Base-by-base conservation (phyloP, 2,113 vertebrate species). In the Rhabdornis inornatus region DNA sequence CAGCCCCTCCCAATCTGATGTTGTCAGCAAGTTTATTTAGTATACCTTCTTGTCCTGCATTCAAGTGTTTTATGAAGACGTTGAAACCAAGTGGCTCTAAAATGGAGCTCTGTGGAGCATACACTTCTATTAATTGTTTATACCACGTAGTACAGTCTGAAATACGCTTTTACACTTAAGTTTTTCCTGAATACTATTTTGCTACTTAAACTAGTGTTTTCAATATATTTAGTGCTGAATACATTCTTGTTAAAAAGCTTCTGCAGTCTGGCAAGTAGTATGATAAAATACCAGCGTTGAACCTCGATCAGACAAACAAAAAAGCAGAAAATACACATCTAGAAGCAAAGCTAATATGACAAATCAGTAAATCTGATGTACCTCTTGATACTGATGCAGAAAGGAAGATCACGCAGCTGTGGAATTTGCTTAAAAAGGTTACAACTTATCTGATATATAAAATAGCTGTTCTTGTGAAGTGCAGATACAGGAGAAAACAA, bases 61-160 rank as follows among this genome's bases (percentile, higher is more conserved):
- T 47, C 10, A 25, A 47, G 53, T 40, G 0, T 2, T 35, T 82
- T 40, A 45, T 47, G 37, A 39, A 53, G 28, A n/a, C 0, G 0
- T 45, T 53, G 53, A 82, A 60, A 16, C 5, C 6, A 16, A 75
- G n/a, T 25, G 39, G 9, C n/a, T 53, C 30, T 68, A 31, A 75
- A 68, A 47, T 68, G 17, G n/a, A 89, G 17, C 25, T 44, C 35
- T 49, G 25, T 55, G 15, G 31, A 70, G 11, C 27, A 37, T 27
- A 33, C 8, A 28, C 25, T 60, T 14, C 13, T 75, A 27, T 53
- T 61, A 68, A 27, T 45, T 57, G 20, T 57, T 78, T 80, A 53
- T 45, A 50, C 19, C 30, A 57, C 21, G 13, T 50, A 47, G 3
- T 56, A 35, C 0, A 3, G 5, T 50, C 50, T 89, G 37, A 79